Base-by-base conservation (phyloP, 1,140 invertebrate species). In the Oreohelix idahoensis region DNA sequence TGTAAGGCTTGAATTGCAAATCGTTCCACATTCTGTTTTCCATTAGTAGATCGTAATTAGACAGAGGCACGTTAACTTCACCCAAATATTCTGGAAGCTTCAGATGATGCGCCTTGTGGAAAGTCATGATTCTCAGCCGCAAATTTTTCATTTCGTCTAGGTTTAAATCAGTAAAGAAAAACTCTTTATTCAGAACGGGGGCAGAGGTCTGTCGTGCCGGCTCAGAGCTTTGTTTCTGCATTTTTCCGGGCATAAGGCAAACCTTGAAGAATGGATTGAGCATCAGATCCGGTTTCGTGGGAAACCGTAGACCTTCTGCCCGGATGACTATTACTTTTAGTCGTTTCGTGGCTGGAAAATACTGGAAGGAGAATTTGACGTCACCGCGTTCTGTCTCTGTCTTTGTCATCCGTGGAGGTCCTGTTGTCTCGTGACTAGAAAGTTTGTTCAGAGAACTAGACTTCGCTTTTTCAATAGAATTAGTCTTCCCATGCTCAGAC, bases 11-110 rank as follows among this genome's bases (percentile, higher is more conserved):
- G 8, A 86, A 83, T 66, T 90, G 88, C 13, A 92, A 78, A 45
- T 91, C 91, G 73, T 88, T 89, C 91, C 91, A 92, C 87, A 92
- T 91, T 26, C 91, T 76, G 74, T 89, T 89, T 81, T 92, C 91
- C 70, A 88, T 86, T 32, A 89, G 84, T n/a, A 91, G 83, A 83
- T 92, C 90, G 78, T 90, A 91, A 73, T 87, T 88, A 15, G 87
- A 86, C 20, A 92, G 81, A 38, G 86, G 85, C 32, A 92, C 83
- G 51, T 87, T 86, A 5, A 90, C 87, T 83, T 90, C 88, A 1
- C 91, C 91, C 5, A 92, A 83, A 76, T 89, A 89, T 75, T 91
- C 91, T 4, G 87, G 86, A 20, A 88, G 84, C 77, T 87, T 89
- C 0, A 91, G 84, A 69, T 90, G 89, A 51, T 88, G 86, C 29